phyloP scores from a whole-genome alignment of 1,140 invertebrate species.

The Polyergus mexicanus region DNA sequence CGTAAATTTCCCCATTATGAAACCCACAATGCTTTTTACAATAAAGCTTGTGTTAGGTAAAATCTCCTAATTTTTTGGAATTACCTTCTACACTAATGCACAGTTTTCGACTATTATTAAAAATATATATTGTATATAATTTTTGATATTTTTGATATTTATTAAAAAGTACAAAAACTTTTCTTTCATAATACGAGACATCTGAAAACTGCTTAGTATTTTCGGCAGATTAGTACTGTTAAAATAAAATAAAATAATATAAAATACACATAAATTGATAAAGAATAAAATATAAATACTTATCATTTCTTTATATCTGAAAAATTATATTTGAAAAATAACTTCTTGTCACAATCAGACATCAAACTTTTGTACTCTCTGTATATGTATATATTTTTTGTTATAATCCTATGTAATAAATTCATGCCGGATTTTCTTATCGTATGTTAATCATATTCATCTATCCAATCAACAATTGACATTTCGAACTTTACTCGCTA shows the following conservation, averaged over 20 bases:
- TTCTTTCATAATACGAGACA: too few species aligned
- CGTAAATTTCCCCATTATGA: constrained; percentile 44
- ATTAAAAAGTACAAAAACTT: too few species aligned
- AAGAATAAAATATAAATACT: neutral
- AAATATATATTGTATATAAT: too few species aligned
- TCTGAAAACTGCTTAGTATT: too few species aligned
- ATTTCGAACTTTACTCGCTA: neutral
- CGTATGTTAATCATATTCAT: neutral
- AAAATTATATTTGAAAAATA: neutral
- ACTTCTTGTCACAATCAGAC: neutral
- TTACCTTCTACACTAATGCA: neutral
- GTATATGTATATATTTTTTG: too few species aligned
- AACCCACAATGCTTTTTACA: constrained; percentile 10
- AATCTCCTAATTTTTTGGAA: neutral
- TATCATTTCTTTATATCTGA: neutral
- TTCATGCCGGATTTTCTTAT: neutral
- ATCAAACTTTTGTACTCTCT: neutral
- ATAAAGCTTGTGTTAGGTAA: neutral
- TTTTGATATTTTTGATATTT: too few species aligned
- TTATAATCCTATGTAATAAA: neutral
- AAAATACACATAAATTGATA: too few species aligned
- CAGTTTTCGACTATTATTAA: neutral
- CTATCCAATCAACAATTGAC: neutral
- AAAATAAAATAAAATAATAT: too few species aligned
- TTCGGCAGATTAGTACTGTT: too few species aligned